Base-by-base conservation (phyloP, 1,140 invertebrate genomes). In the Scylla paramamosain region DNA sequence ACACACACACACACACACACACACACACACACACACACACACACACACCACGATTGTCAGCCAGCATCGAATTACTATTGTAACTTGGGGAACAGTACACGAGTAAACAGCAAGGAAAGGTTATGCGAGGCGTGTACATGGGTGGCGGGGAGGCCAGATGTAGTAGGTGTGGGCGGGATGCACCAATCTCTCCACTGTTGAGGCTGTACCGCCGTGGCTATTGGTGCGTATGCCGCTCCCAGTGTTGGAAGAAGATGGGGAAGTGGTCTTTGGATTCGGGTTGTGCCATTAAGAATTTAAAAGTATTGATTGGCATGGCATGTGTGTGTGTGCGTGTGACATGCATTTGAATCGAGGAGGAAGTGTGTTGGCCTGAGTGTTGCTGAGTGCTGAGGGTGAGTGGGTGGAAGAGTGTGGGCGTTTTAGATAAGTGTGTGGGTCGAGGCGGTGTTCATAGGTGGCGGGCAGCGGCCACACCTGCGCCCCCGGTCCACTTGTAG, bases 261-360 rank as follows among this genome's bases (percentile, higher is more conserved):
- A 90, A 59, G 52, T 59, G 52, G 88, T 77, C n/a, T 25, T 77
- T 20, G 20, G 67, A 77, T 77, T 77, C 67, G 20, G 12, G 67
- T 77, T 77, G 67, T 77, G 52, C 52, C 25, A 77, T 77, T n/a
- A 77, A 77, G 16, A 88, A 28, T 48, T 45, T 10, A 52, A 90
- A 25, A 90, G 45, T 90, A 90, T 48, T 28, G 39, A 77, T 77
- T 32, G 52, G n/a, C 90, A 20, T 28, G n/a, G 46, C 7, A 10
- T 77, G 90, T 91, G 89, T 46, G 88, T 89, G 86, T 88, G 86
- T 39, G 88, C 32, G 88, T 89, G 88, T 48, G 88, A 31, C 52
- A 59, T 16, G 52, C 10, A 59, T 59, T 59, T 59, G 67, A 77
- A n/a, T 39, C 52, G 89, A 29, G 89, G 39, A 16, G 39, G 28